A percentile compares a stretch with the other conserved stretches of the same genome.
Conservation (phyloP, 2,113 vertebrate species). For the Pristiophorus japonicus region DNA sequence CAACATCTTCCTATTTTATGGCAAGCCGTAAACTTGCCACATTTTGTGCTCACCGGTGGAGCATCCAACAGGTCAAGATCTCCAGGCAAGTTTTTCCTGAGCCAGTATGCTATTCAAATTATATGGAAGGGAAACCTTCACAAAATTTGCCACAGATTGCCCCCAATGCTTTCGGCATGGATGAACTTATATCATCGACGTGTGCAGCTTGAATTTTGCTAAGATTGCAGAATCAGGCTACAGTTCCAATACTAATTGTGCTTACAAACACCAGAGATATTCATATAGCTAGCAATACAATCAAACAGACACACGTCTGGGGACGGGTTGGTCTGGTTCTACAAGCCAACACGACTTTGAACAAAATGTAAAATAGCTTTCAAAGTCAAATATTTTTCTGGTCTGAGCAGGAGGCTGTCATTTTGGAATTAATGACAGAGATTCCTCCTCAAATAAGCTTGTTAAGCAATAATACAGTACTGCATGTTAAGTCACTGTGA, state of each 20-base stretch:
- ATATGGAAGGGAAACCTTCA: no score
- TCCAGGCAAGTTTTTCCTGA: neutral
- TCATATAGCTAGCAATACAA: neutral
- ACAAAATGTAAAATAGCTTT: neutral
- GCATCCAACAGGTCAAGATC: neutral
- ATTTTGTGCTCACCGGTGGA: neutral
- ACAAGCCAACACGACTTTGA: neutral
- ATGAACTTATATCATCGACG: neutral
- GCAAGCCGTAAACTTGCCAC: neutral
- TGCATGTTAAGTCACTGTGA: neutral
- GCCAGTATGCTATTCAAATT: neutral
- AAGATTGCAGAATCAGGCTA: neutral
- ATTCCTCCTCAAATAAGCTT: neutral
- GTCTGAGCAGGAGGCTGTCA: neutral
- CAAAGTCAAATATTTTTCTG: neutral
- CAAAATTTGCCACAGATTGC: neutral
- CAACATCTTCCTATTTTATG: neutral
- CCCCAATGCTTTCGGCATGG: neutral
- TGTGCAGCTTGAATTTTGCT: neutral
- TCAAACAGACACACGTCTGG: neutral
- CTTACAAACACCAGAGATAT: neutral
- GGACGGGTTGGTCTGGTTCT: neutral
- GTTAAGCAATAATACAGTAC: neutral
- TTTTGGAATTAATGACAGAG: neutral
- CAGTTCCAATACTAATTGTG: neutral